These are phyloP conservation scores for Drosophila nr. medialis DNA, from an alignment of 2,888 invertebrate genomes.

Conservation along the genomic window DNA sequence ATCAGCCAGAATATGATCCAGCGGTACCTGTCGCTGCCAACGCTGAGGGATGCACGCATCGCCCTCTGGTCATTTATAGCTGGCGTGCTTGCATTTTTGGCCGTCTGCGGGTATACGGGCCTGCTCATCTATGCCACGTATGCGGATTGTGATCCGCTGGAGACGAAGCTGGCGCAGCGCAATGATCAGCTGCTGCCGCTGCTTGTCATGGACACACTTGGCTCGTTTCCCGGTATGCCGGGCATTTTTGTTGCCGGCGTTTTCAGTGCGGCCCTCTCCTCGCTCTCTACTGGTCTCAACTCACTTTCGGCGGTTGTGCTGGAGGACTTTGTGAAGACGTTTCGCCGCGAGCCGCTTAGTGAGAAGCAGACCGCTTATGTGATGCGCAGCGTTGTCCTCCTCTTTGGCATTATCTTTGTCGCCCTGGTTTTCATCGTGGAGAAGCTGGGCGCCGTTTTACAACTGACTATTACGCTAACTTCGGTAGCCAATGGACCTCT, in stretches of 20 bases:
- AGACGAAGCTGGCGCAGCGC: conserved; percentile 89
- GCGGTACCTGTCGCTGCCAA: conserved; percentile 89
- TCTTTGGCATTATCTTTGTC: conserved; percentile 88
- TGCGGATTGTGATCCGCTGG: conserved; percentile 93
- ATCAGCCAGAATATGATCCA: conserved; percentile 93
- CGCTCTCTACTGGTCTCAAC: conserved; percentile 91
- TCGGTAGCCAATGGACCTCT: conserved; percentile 89
- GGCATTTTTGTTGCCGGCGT: conserved; percentile 96
- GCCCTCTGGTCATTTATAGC: conserved; percentile 89
- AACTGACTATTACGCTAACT: conserved; percentile 88
- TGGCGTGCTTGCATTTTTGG: conserved; percentile 90
- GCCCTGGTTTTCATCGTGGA: conserved; percentile 88
- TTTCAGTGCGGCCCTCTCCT: conserved; percentile 95
- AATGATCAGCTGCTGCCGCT: conserved; percentile 93
- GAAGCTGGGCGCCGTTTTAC: conserved; percentile 89
- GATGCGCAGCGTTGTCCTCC: conserved; percentile 88
- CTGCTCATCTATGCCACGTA: conserved; percentile 94
- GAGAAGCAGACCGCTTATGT: conserved; percentile 87
- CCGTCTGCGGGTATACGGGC: conserved; percentile 93
- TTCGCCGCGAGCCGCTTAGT: conserved; percentile 85
- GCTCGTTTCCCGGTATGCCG: conserved; percentile 91
- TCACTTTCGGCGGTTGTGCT: conserved; percentile 91
- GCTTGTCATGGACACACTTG: conserved; percentile 93
- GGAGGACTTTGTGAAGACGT: conserved; percentile 89
- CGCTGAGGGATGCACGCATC: conserved; percentile 86